phyloP scores from a whole-genome alignment of 2,888 invertebrate species.

The Caenorhabditis sp. region DNA sequence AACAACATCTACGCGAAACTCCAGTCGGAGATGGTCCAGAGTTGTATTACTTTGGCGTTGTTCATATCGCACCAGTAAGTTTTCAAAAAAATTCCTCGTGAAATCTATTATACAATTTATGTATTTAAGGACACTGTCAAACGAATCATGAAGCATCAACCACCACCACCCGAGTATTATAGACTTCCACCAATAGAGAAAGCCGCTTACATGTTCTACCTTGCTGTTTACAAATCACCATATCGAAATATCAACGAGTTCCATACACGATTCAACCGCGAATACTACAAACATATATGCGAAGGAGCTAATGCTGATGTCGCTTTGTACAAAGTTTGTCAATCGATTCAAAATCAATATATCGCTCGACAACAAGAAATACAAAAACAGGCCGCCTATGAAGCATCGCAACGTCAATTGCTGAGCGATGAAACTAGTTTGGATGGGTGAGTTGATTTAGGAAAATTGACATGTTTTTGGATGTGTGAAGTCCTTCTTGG shows the following conservation, averaged over 20 bases:
- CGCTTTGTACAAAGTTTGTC: slow-evolving; percentile 58
- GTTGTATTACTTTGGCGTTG: slow-evolving; percentile 49
- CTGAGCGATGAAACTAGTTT: slow-evolving; percentile 67
- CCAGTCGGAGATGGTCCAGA: slow-evolving; percentile 7
- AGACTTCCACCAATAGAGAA: slow-evolving; percentile 47
- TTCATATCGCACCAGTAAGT: slow-evolving; percentile 25
- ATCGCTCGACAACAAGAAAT: slow-evolving; percentile 5
- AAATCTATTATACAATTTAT: slow-evolving; percentile 8
- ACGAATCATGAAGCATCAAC: slow-evolving; percentile 17
- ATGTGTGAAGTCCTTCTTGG: too few relatives aligned
- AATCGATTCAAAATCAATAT: slow-evolving; percentile 52
- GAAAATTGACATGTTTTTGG: background rate
- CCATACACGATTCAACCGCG: slow-evolving; percentile 56
- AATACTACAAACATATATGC: slow-evolving; percentile 54
- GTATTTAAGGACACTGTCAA: slow-evolving; percentile 28
- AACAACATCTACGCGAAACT: background rate
- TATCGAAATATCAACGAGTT: slow-evolving; percentile 45
- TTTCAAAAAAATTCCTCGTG: slow-evolving; percentile 15
- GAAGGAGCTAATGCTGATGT: slow-evolving; percentile 41
- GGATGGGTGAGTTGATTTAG: slow-evolving; percentile 57
- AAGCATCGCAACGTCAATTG: slow-evolving; percentile 50
- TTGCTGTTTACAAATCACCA: slow-evolving; percentile 44
- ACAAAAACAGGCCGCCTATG: slow-evolving; percentile 44
- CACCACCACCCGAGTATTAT: slow-evolving; percentile 50
- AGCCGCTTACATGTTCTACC: slow-evolving; percentile 60